Conservation (phyloP, 2,888 invertebrate genomes). For the Xiphydria camelus region DNA sequence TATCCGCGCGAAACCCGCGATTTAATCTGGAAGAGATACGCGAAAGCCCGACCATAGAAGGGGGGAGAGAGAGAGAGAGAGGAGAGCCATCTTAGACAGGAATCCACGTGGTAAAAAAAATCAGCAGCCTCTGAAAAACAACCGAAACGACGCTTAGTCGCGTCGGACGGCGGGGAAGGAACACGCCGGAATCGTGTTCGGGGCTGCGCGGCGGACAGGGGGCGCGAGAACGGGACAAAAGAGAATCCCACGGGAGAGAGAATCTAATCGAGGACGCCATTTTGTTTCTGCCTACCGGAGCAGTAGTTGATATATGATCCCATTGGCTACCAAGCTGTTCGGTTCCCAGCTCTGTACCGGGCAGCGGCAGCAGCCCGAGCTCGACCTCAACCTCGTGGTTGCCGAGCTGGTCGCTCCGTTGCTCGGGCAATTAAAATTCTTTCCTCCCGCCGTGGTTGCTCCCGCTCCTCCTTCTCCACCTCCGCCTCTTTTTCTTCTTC, state of each 20-base stretch:
- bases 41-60: too few species aligned
- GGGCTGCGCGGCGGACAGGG: constrained; percentile 26
- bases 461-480: constrained; percentile 36
- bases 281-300: constrained; percentile 48
- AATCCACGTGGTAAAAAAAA: constrained; percentile 11
- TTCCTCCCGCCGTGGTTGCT: constrained; percentile 41
- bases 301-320: constrained; percentile 55
- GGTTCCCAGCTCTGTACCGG: constrained; percentile 45
- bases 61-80: constrained; percentile 1
- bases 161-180: too few species aligned
- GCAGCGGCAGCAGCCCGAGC: too few species aligned
- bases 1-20: too few species aligned
- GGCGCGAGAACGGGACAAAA: constrained; percentile 2
- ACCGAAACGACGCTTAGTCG: too few species aligned
- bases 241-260: not conserved
- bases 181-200: constrained; percentile 16
- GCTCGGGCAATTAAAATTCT: constrained; percentile 53
- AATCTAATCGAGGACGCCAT: constrained; percentile 31
- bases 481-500: constrained; percentile 30
- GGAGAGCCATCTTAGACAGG: not conserved
- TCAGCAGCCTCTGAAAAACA: not conserved
- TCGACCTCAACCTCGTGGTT: constrained; percentile 44
- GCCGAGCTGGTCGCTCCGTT: constrained; percentile 41
- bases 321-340: constrained; percentile 55
- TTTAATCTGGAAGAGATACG: too few species aligned